Evolutionary conservation across 2,113 vertebrate genomes (phyloP), one percentile per base, ranked within the genome.

Genomic region (Hydropotes inermis): DNA sequence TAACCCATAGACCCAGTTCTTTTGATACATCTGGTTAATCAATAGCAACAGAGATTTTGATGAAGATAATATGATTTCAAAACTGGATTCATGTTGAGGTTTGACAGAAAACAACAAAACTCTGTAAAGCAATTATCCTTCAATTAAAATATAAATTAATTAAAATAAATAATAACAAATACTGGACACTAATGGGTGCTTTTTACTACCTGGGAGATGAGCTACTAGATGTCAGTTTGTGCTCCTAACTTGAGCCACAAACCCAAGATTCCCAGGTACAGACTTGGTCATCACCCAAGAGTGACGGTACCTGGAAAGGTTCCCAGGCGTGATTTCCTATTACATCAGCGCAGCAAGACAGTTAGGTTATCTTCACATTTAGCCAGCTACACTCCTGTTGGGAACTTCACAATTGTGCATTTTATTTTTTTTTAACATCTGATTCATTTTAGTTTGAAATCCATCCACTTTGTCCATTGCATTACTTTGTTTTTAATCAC

Each of bases 361-460:
- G 8, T 14, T 45, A 43, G 15, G 0, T 79, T 70, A 47, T 19
- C 52, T 47, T 36, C 28, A n/a, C 50, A 57, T 79, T 82, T 67
- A 78, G 9, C 92, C 84, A 84, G 33, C 74, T 39, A 4, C 19
- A 27, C 23, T 95, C 43, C 55, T 83, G 6, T 15, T 45, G 21
- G 47, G 39, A 92, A 64, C 58, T 50, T 78, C 28, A 57, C 3
- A 54, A 19, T 55, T 70, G 21, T 57, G n/a, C 57, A 30, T 83
- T 93, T 85, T 30, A 74, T 97, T 89, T 74, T 81, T 28, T 76
- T 97, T 86, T 81, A 93, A 87, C 36, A 86, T 81, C 52, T 87
- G 60, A 91, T 74, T 85, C 85, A 64, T 87, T 93, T 84, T 6
- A n/a, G 4, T 45, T 87, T 94, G 43, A 60, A 54, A 64, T 74